Conservation (phyloP, 2,888 invertebrate genomes). For the Rhagophthalmus giganteus region DNA sequence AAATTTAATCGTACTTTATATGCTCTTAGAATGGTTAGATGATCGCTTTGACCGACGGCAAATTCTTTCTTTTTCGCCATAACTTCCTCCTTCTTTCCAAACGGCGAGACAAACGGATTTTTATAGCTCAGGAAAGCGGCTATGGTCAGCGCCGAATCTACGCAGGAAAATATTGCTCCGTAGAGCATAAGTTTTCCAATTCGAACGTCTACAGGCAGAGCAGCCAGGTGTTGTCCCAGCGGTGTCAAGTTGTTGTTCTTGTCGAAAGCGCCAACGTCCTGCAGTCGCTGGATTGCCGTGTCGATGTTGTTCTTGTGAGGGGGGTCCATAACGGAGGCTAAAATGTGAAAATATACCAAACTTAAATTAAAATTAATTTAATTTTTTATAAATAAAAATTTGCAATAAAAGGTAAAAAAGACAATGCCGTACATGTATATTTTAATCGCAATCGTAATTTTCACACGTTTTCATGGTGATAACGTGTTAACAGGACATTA, state of each 20-base stretch:
- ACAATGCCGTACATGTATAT: no score
- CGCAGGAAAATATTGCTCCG: constrained; percentile 88
- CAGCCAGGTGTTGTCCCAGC: constrained; percentile 83
- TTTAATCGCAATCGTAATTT: no score
- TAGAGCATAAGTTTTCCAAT: constrained; percentile 92
- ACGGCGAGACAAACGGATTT: constrained; percentile 76
- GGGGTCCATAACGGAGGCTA: constrained; percentile 73
- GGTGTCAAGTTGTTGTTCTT: constrained; percentile 74
- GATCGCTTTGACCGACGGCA: constrained; percentile 82
- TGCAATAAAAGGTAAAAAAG: no score
- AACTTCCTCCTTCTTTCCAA: constrained; percentile 72
- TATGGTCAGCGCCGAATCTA: constrained; percentile 90
- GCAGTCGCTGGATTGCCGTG: constrained; percentile 69
- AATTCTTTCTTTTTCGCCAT: constrained; percentile 75
- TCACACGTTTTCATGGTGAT: no score
- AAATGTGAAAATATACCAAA: no score
- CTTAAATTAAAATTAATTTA: no score
- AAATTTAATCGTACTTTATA: constrained; percentile 66
- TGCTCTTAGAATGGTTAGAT: constrained; percentile 81
- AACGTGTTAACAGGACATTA: no score
- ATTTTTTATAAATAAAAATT: no score
- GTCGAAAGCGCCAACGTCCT: constrained; percentile 82
- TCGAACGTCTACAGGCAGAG: constrained; percentile 86
- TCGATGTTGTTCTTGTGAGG: constrained; percentile 69
- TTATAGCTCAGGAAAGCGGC: constrained; percentile 82